Evolutionary conservation across 2,888 invertebrate species (phyloP), one percentile per base, ranked within the genome.

Genomic region (Tineola bisselliella): DNA sequence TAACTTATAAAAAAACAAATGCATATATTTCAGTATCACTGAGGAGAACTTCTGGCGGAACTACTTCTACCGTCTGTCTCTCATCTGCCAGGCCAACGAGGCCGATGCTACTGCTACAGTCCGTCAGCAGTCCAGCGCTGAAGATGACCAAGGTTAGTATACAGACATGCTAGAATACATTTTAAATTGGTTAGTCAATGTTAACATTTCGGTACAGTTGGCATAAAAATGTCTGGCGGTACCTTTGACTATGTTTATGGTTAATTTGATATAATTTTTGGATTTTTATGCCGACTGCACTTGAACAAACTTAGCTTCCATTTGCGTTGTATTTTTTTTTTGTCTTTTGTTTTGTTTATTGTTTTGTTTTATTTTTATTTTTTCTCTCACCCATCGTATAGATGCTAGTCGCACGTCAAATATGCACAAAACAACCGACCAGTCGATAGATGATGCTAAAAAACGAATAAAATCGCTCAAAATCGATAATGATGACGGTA

Each of bases 11-110:
- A 5, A 31, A 8, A 31, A 8, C 5, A 31, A 31, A 31, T 33
- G 15, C 13, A n/a, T 25, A 5, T 1, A 44, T 83, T 86, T 61
- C 86, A 95, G 96, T 70, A 95, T 97, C 81, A 94, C 93, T 73
- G 99, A 99, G 89, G 98, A 98, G 86, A 94, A 94, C 78, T 99
- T 99, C 89, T 99, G 99, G 99, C 92, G 97, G 77, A 99, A 99
- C 90, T 99, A 99, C 83, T 99, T 99, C 89, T 99, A 99, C 89
- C 95, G 99, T 77, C 95, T 99, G 69, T 97, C 97, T 70, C 92
- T 99, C 71, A 96, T 99, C 79, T 96, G 98, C 77, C 99, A 99
- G 89, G 97, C 98, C 69, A 95, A 94, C 79, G 97, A 98, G 83
- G 88, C 94, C 15, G 91, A 92, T 69, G 91, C 92, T 44, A 79